Percentiles rank a stretch among this genome's conserved stretches.
Conservation (phyloP, 2,113 vertebrate genomes). For the Ailurus styani region DNA sequence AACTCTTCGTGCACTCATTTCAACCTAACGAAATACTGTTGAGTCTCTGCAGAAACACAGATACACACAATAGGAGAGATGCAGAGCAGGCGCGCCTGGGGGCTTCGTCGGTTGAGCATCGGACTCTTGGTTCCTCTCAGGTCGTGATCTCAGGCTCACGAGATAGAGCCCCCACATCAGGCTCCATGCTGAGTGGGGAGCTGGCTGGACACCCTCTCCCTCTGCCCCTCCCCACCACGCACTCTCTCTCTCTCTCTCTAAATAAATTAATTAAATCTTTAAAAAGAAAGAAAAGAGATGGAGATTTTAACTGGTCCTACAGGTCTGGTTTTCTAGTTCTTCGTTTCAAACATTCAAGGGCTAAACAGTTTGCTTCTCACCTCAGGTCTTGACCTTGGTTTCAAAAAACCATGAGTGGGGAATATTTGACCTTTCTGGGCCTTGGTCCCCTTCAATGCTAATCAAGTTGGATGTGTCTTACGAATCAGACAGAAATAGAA, state of each 20-base stretch:
- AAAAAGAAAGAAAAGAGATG: neutral
- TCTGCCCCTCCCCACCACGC: neutral
- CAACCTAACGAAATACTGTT: neutral
- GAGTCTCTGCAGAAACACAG: neutral
- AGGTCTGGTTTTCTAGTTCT: neutral
- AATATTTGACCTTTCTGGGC: neutral
- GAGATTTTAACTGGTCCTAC: neutral
- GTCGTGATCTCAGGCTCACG: neutral
- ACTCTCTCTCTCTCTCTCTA: neutral
- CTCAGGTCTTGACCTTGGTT: neutral
- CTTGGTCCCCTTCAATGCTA: neutral
- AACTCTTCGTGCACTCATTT: neutral
- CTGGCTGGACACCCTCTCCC: neutral
- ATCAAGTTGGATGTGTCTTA: neutral
- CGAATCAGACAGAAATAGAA: neutral
- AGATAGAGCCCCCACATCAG: neutral
- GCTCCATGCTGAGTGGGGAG: neutral
- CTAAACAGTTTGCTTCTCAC: neutral
- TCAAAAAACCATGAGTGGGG: neutral
- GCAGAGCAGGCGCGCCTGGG: neutral
- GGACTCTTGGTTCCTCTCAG: neutral
- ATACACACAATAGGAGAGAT: neutral
- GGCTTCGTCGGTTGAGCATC: neutral
- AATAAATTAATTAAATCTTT: neutral
- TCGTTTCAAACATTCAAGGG: neutral